Conservation (phyloP, 2,888 invertebrate species). For the Orthonychiurus folsomi region DNA sequence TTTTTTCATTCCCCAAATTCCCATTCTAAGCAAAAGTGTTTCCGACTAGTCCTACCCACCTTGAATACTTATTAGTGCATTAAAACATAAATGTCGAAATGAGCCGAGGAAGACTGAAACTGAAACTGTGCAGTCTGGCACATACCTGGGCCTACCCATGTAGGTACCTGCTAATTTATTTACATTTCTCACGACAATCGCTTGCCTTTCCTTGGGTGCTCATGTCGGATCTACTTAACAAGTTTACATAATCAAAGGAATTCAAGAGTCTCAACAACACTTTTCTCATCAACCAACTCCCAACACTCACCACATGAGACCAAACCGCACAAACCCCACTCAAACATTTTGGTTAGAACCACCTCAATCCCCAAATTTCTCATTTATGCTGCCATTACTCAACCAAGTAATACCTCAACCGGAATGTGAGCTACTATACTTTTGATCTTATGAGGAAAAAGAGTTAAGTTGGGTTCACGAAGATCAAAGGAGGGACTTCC, state of each 20-base stretch:
- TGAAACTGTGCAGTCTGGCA: not conserved
- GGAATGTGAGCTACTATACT: no score
- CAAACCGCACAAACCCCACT: not conserved
- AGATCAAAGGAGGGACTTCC: not conserved
- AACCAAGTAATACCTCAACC: not conserved
- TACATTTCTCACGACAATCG: not conserved
- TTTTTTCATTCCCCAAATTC: no score
- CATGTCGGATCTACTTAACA: no score
- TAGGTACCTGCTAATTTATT: not conserved
- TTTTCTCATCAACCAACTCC: no score
- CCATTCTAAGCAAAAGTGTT: not conserved
- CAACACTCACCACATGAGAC: no score
- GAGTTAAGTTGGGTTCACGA: not conserved
- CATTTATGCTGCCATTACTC: not conserved
- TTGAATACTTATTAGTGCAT: not conserved
- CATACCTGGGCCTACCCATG: not conserved
- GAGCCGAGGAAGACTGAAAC: no score
- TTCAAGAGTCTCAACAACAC: no score
- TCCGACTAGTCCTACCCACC: not conserved
- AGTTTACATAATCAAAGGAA: no score
- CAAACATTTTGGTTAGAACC: not conserved
- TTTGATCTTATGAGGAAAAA: not conserved
- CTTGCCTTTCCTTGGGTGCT: not conserved
- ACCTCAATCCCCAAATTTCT: not conserved
- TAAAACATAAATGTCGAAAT: no score